These are phyloP conservation scores for Ashinkailepas kermadecensis DNA, from an alignment of 2,888 invertebrate genomes.

Conservation along the genomic window DNA sequence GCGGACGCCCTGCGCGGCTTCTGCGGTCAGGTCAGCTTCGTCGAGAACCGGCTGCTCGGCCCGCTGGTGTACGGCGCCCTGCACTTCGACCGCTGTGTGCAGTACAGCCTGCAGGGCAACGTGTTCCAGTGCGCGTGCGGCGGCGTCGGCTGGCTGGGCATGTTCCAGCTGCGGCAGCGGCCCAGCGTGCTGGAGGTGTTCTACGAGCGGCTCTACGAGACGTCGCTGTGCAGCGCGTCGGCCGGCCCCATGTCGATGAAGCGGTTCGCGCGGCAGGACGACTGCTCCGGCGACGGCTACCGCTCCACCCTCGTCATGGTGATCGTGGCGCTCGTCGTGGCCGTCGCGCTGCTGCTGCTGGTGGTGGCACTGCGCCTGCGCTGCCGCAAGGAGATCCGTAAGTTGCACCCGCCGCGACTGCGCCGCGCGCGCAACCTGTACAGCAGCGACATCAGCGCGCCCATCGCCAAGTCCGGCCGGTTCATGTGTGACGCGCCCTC, in stretches of 20 bases:
- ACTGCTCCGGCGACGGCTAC: not conserved
- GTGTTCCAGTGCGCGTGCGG: not conserved
- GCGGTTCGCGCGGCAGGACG: not conserved
- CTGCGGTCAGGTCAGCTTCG: not conserved
- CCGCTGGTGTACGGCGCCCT: conserved; percentile 6
- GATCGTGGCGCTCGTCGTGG: not conserved
- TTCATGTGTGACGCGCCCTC: not conserved
- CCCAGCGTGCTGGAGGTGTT: conserved; percentile 3
- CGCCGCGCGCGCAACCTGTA: not conserved
- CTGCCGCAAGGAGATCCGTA: not conserved
- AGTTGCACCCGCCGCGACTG: not conserved
- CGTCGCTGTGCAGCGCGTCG: not conserved
- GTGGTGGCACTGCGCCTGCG: not conserved
- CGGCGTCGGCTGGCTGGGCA: conserved; percentile 3
- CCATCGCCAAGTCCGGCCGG: not conserved
- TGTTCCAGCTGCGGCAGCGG: conserved; percentile 2
- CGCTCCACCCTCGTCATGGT: not conserved
- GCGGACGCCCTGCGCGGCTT: not conserved
- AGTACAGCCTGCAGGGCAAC: not conserved
- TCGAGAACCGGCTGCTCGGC: not conserved
- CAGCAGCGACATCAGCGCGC: conserved; percentile 3
- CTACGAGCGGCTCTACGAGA: not conserved
- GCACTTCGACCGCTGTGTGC: not conserved
- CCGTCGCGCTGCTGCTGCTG: not conserved
- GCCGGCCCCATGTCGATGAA: not conserved